phyloP scores from a whole-genome alignment of 2,888 invertebrate species.

The Thymelicus sylvestris region DNA sequence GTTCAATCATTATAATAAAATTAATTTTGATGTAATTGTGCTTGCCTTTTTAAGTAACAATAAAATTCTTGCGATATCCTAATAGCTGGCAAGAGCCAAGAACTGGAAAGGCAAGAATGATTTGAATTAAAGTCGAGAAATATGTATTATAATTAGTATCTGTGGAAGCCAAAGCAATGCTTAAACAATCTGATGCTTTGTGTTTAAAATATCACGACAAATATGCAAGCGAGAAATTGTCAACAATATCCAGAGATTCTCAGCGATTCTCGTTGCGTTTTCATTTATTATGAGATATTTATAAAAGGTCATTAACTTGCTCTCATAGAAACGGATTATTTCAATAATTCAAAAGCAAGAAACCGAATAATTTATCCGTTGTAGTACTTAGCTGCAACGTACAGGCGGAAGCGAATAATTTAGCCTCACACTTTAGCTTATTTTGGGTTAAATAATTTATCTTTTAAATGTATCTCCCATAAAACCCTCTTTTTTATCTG shows the following conservation, averaged over 20 bases:
- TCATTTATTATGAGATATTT: constrained; percentile 52
- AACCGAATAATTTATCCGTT: constrained; percentile 66
- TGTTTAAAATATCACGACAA: constrained; percentile 25
- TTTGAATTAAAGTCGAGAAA: not conserved
- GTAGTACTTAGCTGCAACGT: constrained; percentile 21
- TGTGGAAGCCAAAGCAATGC: not conserved
- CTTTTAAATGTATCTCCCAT: no score
- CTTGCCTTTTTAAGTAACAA: no score
- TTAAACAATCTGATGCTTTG: constrained; percentile 24
- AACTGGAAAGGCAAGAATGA: no score
- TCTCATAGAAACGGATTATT: constrained; percentile 70
- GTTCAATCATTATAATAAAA: no score
- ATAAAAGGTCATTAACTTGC: constrained; percentile 61
- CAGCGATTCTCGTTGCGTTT: constrained; percentile 38
- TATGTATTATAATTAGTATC: constrained; percentile 1
- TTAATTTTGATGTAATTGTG: no score
- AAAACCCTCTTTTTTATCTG: no score
- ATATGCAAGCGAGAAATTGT: constrained; percentile 28
- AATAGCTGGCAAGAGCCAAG: no score
- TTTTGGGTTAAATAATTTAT: no score
- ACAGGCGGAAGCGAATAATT: constrained; percentile 20
- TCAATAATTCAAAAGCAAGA: constrained; percentile 69
- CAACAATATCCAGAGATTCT: constrained; percentile 10
- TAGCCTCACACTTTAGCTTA: not conserved
- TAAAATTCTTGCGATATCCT: no score